Percentiles rank a stretch among this genome's conserved stretches.
phyloP scores from a whole-genome alignment of 1,140 invertebrate species.

The Drosophila equinoxialis region DNA sequence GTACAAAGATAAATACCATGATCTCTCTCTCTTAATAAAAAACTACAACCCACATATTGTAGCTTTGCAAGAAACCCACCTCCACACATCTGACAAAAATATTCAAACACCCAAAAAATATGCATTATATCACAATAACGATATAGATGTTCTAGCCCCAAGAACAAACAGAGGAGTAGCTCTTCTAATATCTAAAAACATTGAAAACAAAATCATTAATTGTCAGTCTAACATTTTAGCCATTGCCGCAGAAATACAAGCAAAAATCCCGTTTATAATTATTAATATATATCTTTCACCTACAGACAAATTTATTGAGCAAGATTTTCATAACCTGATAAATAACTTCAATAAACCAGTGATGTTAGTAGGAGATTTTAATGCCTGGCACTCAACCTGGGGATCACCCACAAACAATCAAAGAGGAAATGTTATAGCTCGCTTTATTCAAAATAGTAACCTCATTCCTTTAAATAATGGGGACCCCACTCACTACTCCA shows the following conservation, averaged over 20 bases:
- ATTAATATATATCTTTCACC: slow-evolving; percentile 20
- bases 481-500: slow-evolving; percentile 15
- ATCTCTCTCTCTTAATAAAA: too few species aligned
- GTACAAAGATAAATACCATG: too few species aligned
- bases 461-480: slow-evolving; percentile 17
- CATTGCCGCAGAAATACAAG: slow-evolving; percentile 14
- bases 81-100: too few species aligned
- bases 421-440: background rate
- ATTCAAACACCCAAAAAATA: too few species aligned
- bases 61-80: too few species aligned
- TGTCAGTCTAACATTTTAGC: slow-evolving; percentile 3
- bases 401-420: slow-evolving; percentile 16
- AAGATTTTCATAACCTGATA: slow-evolving; percentile 7
- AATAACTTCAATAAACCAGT: slow-evolving; percentile 11
- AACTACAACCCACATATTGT: too few species aligned
- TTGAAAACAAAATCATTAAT: slow-evolving; percentile 18
- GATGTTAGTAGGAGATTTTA: slow-evolving; percentile 19
- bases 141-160: too few species aligned
- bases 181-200: slow-evolving; percentile 4
- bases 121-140: too few species aligned
- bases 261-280: slow-evolving; percentile 3
- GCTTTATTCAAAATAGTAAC: slow-evolving; percentile 7
- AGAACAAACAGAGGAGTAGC: too few species aligned
- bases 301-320: slow-evolving; percentile 5
- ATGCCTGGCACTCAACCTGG: slow-evolving; percentile 21